These are phyloP conservation scores for Tetropium fuscum DNA, from an alignment of 2,888 invertebrate genomes.

Conservation along the genomic window DNA sequence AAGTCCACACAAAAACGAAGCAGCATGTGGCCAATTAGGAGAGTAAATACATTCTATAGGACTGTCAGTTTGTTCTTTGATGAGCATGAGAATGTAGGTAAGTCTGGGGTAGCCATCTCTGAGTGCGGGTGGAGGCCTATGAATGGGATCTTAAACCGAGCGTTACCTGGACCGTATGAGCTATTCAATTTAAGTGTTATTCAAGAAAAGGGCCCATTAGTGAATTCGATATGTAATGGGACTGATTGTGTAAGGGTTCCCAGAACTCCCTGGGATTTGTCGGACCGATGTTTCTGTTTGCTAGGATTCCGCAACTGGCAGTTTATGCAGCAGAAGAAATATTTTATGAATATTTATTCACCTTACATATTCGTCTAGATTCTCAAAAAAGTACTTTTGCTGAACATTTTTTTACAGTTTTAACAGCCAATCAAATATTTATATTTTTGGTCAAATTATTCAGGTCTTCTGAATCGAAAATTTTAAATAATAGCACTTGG, in stretches of 20 bases:
- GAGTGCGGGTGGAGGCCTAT: constrained; percentile 36
- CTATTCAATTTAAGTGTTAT: constrained; percentile 39
- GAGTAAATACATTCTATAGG: constrained; percentile 50
- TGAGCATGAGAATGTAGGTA: constrained; percentile 49
- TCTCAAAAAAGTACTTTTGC: too few relatives aligned
- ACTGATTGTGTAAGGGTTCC: constrained; percentile 36
- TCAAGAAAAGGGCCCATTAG: constrained; percentile 40
- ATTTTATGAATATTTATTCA: too few relatives aligned
- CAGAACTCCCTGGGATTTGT: constrained; percentile 21
- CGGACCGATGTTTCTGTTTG: constrained; percentile 32
- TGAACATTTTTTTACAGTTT: too few relatives aligned
- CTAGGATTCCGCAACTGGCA: constrained; percentile 22
- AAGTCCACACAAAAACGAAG: constrained; percentile 45
- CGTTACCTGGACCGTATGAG: constrained; percentile 24
- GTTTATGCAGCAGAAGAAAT: too few relatives aligned
- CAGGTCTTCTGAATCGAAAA: too few relatives aligned
- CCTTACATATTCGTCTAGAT: too few relatives aligned
- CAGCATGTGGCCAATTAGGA: constrained; percentile 53
- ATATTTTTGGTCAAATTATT: too few relatives aligned
- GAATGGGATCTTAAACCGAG: constrained; percentile 23
- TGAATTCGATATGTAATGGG: constrained; percentile 41
- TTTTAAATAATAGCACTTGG: too few relatives aligned
- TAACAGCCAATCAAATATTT: too few relatives aligned
- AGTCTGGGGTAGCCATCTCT: constrained; percentile 36
- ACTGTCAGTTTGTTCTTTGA: constrained; percentile 47